Base-by-base conservation (phyloP, 2,797 vertebrate species). In the Centroberyx gerrardi region DNA sequence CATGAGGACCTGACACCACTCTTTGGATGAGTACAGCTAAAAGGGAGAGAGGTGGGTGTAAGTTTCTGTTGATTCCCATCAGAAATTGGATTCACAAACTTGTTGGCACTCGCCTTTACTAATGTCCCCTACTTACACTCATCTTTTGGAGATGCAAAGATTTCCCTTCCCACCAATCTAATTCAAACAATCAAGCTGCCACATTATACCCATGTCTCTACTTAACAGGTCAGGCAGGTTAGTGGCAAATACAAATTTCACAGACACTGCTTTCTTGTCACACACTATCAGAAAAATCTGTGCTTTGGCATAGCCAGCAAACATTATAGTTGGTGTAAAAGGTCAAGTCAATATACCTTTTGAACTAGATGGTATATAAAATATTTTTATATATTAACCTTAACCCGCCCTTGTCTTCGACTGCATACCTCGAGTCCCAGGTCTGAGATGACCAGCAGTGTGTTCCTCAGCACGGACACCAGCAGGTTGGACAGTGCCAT, bases 401-500 rank as follows among this genome's bases (percentile, higher is more conserved):
- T 14, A 10, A 29, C 27, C 17, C 15, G 4, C 12, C 33, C 2
- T 28, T 8, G 8, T n/a, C 13, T 28, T 14, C 33, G 2, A 33
- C 13, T 0, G 77, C 75, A 2, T 92, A 95, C 95, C 94, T 95
- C 42, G 0, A 94, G 22, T 59, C 95, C 94, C 3, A 87, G 46
- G 74, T 96, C 95, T 6, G 94, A 92, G 62, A 94, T 81, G 76
- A 96, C 69, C 12, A 96, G 88, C 62, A 95, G 68, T 0, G 78
- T 62, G 84, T 96, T 97, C 75, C 94, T 95, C 56, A 91, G 22
- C 56, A 94, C 7, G 0, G 95, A 95, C 68, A 96, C 90, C 79
- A 96, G 83, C 72, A 97, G 80, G 78, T 95, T 96, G 18, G 95
- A 95, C 46, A 95, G 51, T 0, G 95, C 93, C 93, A 97, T 93